Conservation (phyloP, 2,888 invertebrate species). For the Parapristionchus giblindavisi region DNA sequence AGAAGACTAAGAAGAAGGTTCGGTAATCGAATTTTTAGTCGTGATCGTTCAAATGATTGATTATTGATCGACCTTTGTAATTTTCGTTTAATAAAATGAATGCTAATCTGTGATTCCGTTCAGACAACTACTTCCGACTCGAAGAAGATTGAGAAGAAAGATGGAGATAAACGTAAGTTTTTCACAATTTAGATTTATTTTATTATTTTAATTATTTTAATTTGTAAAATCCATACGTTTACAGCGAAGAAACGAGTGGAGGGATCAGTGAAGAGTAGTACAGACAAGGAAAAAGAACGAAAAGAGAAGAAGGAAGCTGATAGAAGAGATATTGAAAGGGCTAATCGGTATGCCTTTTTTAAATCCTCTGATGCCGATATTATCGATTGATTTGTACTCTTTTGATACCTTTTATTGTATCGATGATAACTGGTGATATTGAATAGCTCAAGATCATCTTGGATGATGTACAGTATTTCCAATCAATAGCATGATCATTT, state of each 20-base stretch:
- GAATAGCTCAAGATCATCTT: background rate
- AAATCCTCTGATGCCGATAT: background rate
- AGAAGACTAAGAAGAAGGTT: conserved; percentile 35
- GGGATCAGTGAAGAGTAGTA: background rate
- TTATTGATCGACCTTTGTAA: no score
- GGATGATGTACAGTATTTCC: background rate
- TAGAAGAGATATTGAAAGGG: conserved; percentile 35
- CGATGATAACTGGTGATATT: background rate
- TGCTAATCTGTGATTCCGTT: background rate
- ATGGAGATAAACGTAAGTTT: conserved; percentile 11
- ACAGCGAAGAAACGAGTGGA: conserved; percentile 21
- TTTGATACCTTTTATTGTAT: background rate
- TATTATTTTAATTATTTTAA: no score
- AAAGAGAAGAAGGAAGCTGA: conserved; percentile 33
- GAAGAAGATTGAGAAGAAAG: conserved; percentile 8
- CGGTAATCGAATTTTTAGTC: background rate
- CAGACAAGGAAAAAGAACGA: conserved; percentile 14
- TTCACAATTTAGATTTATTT: background rate
- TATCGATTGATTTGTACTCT: background rate
- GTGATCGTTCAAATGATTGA: no score
- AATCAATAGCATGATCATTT: background rate
- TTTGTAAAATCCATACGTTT: no score
- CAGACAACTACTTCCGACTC: background rate
- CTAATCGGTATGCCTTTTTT: conserved; percentile 1
- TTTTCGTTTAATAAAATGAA: background rate